Base-by-base conservation (phyloP, 2,888 invertebrate species). In the Ephialtes manifestator region DNA sequence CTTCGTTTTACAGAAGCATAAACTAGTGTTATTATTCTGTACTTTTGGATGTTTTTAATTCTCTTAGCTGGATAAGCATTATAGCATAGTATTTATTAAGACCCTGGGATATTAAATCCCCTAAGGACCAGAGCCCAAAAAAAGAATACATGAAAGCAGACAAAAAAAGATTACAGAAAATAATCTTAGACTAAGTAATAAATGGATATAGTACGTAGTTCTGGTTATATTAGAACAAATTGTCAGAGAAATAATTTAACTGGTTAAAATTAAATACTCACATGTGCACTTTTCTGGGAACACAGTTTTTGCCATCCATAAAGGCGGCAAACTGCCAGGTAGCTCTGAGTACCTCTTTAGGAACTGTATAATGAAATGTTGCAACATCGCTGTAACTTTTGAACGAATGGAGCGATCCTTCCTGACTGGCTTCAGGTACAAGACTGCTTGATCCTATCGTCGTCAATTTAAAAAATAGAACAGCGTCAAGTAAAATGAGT, bases 251-350 rank as follows among this genome's bases (percentile, higher is more conserved):
- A 39, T 10, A 10, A 0, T 39, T 39, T 39, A 1, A 35, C 39
- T 28, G 48, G n/a, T 15, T n/a, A 20, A 3, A 2, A 11, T 8
- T 60, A 74, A 20, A 75, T 51, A 90, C 92, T 92, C 89, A 95
- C 95, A 95, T 94, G 87, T 94, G 93, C 46, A 95, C 94, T 86
- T 93, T 91, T 87, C 94, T 91, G 13, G 93, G 89, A 35, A 93
- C 90, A 86, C 95, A 95, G 55, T 92, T 90, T 58, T 92, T 91
- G 81, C 92, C 92, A 88, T 95, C 95, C 94, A 94, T 94, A 87
- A 95, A 95, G 48, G 94, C 95, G 24, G 95, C 94, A 90, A 95
- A 95, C 86, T 95, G 94, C 94, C 95, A 95, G 20, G 94, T 95
- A 24, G 94, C 95, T 81, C 94, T 90, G n/a, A 93, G 89, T 1